phyloP scores from a whole-genome alignment of 2,888 invertebrate genomes.

The Philonicus albiceps region DNA sequence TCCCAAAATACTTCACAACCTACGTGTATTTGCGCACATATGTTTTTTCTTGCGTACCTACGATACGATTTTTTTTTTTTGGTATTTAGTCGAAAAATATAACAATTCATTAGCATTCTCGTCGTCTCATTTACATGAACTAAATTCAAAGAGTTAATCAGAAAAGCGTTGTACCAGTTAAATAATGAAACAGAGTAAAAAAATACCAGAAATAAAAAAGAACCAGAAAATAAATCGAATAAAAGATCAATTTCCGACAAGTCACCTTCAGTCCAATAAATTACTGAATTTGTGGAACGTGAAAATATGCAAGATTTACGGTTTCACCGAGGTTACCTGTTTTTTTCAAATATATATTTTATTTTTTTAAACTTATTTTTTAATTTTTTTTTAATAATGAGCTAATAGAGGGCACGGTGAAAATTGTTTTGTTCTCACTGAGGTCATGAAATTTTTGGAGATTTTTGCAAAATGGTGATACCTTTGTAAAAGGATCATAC shows the following conservation, averaged over 20 bases:
- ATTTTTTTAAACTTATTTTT: neutral
- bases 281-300: neutral
- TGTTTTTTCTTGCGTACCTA: too few relatives aligned
- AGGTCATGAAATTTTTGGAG: neutral
- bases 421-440: neutral
- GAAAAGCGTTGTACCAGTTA: too few relatives aligned
- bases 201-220: neutral
- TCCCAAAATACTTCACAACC: too few relatives aligned
- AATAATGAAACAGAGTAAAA: too few relatives aligned
- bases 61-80: too few relatives aligned
- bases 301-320: neutral
- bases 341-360: neutral
- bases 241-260: neutral
- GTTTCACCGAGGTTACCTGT: neutral
- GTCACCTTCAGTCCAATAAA: neutral
- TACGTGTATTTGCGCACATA: too few relatives aligned
- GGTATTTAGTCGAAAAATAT: too few relatives aligned
- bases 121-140: too few relatives aligned
- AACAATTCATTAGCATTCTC: too few relatives aligned
- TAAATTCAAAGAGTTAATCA: too few relatives aligned
- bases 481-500: neutral
- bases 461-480: neutral
- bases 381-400: neutral
- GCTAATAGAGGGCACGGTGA: neutral
- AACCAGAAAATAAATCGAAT: neutral